phyloP scores from a whole-genome alignment of 1,140 invertebrate species.

The Aphidius ervi region DNA sequence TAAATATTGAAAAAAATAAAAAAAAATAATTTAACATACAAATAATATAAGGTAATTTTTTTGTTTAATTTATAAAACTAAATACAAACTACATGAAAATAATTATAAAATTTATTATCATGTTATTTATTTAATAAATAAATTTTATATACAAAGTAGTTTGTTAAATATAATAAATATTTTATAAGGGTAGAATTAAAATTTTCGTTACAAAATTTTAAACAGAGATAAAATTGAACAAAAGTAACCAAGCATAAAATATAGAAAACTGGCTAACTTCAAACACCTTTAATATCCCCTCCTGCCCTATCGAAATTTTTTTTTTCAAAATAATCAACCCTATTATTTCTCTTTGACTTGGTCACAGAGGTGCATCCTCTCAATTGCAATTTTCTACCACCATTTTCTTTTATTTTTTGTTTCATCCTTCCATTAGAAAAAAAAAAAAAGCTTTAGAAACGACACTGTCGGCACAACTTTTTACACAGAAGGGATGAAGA shows the following conservation, averaged over 20 bases:
- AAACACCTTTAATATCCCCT: too few relatives aligned
- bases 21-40: neutral
- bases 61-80: too few relatives aligned
- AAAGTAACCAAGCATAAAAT: constrained; percentile 7
- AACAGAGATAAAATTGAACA: neutral
- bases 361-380: neutral
- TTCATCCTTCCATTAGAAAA: neutral
- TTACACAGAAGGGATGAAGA: too few relatives aligned
- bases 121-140: too few relatives aligned
- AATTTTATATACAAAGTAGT: neutral
- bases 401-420: neutral
- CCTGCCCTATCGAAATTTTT: too few relatives aligned
- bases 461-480: too few relatives aligned
- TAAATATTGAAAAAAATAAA: neutral
- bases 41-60: too few relatives aligned
- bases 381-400: constrained; percentile 1
- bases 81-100: too few relatives aligned
- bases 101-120: too few relatives aligned
- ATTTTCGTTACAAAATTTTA: neutral
- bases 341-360: too few relatives aligned
- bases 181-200: neutral
- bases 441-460: too few relatives aligned
- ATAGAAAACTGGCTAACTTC: neutral
- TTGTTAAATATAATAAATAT: neutral
- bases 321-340: too few relatives aligned